A percentile compares a stretch with the other conserved stretches of the same genome.
Evolutionary conservation across 2,888 invertebrate genomes (phyloP).

Genomic region (Chaetogeoica ovagalla): DNA sequence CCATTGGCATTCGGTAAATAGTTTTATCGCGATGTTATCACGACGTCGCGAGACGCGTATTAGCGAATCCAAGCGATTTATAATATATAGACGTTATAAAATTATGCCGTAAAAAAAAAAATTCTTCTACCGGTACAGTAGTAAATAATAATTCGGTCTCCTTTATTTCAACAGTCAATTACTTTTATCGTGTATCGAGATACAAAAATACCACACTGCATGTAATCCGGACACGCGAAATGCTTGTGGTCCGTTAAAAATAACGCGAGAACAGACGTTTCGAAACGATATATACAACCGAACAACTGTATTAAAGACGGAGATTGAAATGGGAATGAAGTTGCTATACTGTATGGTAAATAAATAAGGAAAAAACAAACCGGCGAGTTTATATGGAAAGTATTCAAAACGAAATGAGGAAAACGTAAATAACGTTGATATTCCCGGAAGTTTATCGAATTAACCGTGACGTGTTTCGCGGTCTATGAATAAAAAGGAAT

Average conservation of each 20-base stretch:
- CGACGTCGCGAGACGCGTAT: neutral
- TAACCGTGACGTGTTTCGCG: neutral
- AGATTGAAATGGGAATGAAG: too few species aligned
- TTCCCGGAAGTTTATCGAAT: neutral
- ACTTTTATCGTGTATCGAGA: neutral
- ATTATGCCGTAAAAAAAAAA: neutral
- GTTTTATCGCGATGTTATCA: neutral
- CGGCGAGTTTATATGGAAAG: neutral
- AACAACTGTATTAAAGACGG: too few species aligned
- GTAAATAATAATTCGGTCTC: neutral
- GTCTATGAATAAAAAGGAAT: neutral
- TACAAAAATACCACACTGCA: neutral
- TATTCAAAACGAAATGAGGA: neutral
- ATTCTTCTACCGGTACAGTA: neutral
- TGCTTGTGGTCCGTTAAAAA: neutral
- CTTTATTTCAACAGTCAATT: slow-evolving; percentile 17
- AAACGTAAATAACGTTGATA: neutral
- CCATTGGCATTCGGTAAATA: neutral
- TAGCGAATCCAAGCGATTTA: neutral
- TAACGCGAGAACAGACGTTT: slow-evolving; percentile 1
- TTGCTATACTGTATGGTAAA: too few species aligned
- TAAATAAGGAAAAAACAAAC: too few species aligned
- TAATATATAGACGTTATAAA: slow-evolving; percentile 5
- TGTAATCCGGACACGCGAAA: neutral
- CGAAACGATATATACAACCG: neutral